Evolutionary conservation across 2,113 vertebrate genomes (phyloP).

Genomic region (Zosterops japonicus): DNA sequence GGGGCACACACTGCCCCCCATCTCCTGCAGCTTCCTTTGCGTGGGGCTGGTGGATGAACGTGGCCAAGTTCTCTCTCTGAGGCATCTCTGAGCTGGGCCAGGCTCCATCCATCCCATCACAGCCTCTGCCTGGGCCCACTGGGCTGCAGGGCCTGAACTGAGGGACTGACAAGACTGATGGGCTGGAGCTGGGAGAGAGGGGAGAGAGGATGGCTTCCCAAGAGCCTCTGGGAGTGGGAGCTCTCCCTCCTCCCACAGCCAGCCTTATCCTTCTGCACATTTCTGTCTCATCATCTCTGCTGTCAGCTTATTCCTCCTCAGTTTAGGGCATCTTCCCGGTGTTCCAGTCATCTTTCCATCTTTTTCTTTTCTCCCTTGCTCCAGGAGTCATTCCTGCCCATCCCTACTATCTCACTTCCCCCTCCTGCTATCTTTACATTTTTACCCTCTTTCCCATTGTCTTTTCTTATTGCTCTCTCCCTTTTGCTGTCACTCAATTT

Average conservation of each 20-base stretch:
- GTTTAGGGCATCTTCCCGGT: background rate
- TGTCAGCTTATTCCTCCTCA: background rate
- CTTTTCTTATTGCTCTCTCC: slow-evolving; percentile 49
- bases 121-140: slow-evolving; percentile 13
- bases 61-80: background rate
- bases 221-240: background rate
- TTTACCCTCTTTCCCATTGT: slow-evolving; percentile 48
- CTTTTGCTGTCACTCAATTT: slow-evolving; percentile 71
- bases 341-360: background rate
- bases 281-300: background rate
- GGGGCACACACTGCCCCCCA: fast-evolving
- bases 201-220: slow-evolving; percentile 2
- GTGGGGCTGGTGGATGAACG: background rate
- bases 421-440: background rate
- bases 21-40: background rate
- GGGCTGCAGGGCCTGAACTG: background rate
- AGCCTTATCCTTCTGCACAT: background rate
- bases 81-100: background rate
- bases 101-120: background rate
- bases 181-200: slow-evolving; percentile 17
- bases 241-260: background rate
- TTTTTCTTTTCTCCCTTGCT: background rate
- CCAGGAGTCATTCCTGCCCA: background rate
- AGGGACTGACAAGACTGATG: slow-evolving; percentile 32
- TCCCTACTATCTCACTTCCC: background rate